These are phyloP conservation scores for Smittia sp. DNA, from an alignment of 2,888 invertebrate genomes.

Conservation along the genomic window DNA sequence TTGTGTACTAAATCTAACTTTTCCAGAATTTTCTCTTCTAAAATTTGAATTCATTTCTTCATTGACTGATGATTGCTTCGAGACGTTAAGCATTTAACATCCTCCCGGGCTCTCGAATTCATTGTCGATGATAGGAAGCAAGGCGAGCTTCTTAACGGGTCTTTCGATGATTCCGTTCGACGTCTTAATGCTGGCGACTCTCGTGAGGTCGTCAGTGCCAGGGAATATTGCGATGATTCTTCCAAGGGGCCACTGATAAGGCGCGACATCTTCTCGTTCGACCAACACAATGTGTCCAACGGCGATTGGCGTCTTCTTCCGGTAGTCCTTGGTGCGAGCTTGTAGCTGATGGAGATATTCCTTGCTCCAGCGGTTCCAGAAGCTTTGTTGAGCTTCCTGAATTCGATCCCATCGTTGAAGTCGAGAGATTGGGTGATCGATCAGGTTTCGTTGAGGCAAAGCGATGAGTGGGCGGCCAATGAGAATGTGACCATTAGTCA, in stretches of 20 bases:
- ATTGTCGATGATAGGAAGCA: background rate
- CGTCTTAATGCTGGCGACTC: background rate
- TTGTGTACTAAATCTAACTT: no score
- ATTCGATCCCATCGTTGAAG: slow-evolving; percentile 45
- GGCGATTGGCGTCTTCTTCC: slow-evolving; percentile 41
- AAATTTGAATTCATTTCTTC: no score
- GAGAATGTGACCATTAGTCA: slow-evolving; percentile 44
- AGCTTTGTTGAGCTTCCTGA: slow-evolving; percentile 44
- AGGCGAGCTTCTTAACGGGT: background rate
- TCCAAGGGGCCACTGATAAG: slow-evolving; percentile 45
- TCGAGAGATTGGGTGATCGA: slow-evolving; percentile 42
- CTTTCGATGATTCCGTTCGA: background rate
- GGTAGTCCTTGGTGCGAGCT: slow-evolving; percentile 45
- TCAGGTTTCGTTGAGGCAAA: slow-evolving; percentile 44
- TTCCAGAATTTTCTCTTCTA: no score
- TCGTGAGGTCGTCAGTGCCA: slow-evolving; percentile 44
- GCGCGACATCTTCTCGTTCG: slow-evolving; percentile 44
- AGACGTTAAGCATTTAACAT: no score
- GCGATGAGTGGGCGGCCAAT: slow-evolving; percentile 42
- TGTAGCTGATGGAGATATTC: slow-evolving; percentile 46
- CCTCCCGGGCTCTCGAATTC: no score
- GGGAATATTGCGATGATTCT: slow-evolving; percentile 44
- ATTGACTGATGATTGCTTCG: no score
- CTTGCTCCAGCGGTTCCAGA: slow-evolving; percentile 45
- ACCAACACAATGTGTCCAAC: slow-evolving; percentile 45